Percentiles rank a stretch among this genome's conserved stretches.
These are phyloP conservation scores for Drosophila quasianomalipes DNA, from an alignment of 2,888 invertebrate genomes.

Conservation along the genomic window DNA sequence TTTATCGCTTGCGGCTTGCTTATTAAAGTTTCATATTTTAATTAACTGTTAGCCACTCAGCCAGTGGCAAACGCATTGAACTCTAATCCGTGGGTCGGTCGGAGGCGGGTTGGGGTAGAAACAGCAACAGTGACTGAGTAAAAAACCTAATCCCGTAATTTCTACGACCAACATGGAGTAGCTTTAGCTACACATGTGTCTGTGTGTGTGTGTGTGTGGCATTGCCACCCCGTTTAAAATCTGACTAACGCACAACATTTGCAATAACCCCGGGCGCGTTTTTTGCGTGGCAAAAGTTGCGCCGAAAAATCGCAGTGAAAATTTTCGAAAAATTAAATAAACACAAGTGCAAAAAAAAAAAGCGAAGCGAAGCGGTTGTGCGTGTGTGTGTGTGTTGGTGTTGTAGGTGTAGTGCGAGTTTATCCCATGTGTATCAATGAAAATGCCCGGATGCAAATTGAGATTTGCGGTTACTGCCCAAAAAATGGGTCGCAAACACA, in stretches of 20 bases:
- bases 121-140: slow-evolving; percentile 33
- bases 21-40: slow-evolving; percentile 77
- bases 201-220: slow-evolving; percentile 19
- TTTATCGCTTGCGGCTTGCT: slow-evolving; percentile 32
- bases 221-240: slow-evolving; percentile 65
- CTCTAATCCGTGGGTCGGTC: slow-evolving; percentile 63
- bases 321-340: slow-evolving; percentile 82
- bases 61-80: slow-evolving; percentile 52
- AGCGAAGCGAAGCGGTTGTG: background rate
- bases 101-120: background rate
- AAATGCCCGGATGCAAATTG: slow-evolving; percentile 56
- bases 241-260: slow-evolving; percentile 79
- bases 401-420: background rate
- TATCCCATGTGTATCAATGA: slow-evolving; percentile 57
- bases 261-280: slow-evolving; percentile 72
- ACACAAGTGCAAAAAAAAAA: slow-evolving; percentile 53
- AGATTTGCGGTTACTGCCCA: slow-evolving; percentile 1
- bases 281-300: slow-evolving; percentile 53
- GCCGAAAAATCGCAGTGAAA: slow-evolving; percentile 68
- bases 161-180: slow-evolving; percentile 71
- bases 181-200: slow-evolving; percentile 3
- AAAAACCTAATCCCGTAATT: slow-evolving; percentile 82
- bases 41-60: slow-evolving; percentile 59
- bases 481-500: slow-evolving; percentile 60
- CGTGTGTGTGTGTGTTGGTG: background rate